Percentiles rank a stretch among this genome's conserved stretches.
Evolutionary conservation across 2,113 vertebrate genomes (phyloP).

Genomic region (Pionites leucogaster): DNA sequence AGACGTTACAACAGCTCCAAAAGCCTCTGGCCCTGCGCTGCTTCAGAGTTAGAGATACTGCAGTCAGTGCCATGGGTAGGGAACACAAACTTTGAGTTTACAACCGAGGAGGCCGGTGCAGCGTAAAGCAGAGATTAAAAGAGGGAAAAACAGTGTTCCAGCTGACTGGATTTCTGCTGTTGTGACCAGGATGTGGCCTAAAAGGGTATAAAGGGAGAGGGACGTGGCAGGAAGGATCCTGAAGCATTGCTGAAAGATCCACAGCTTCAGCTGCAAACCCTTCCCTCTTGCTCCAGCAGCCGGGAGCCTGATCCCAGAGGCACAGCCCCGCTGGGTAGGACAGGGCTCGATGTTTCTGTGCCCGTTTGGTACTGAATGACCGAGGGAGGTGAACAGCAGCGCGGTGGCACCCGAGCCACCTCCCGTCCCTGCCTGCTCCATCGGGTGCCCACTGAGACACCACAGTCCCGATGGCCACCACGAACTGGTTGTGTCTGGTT

Average conservation of each 20-base stretch:
- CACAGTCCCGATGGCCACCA: constrained; percentile 5
- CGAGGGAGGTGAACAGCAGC: not conserved
- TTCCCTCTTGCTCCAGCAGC: not conserved
- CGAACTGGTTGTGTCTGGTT: constrained; percentile 56
- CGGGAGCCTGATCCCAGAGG: constrained; percentile 12
- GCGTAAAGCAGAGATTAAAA: not conserved
- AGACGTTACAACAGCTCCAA: not conserved
- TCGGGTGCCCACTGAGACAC: not conserved
- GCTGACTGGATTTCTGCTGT: not conserved
- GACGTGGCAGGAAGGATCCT: not conserved
- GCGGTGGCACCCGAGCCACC: not conserved
- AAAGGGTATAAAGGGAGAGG: not conserved
- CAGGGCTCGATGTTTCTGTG: not conserved
- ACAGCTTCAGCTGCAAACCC: not conserved
- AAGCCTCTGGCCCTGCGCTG: not conserved
- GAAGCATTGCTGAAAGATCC: not conserved
- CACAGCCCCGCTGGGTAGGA: not conserved
- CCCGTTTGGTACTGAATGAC: constrained; percentile 14
- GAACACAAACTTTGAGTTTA: fast-evolving
- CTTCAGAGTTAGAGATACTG: not conserved
- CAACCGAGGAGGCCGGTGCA: not conserved
- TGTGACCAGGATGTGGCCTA: not conserved
- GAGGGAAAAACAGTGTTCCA: not conserved
- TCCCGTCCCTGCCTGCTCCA: not conserved
- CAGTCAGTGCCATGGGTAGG: not conserved